Conservation (phyloP, 2,888 invertebrate species). For the Lithophane semibrunnea region DNA sequence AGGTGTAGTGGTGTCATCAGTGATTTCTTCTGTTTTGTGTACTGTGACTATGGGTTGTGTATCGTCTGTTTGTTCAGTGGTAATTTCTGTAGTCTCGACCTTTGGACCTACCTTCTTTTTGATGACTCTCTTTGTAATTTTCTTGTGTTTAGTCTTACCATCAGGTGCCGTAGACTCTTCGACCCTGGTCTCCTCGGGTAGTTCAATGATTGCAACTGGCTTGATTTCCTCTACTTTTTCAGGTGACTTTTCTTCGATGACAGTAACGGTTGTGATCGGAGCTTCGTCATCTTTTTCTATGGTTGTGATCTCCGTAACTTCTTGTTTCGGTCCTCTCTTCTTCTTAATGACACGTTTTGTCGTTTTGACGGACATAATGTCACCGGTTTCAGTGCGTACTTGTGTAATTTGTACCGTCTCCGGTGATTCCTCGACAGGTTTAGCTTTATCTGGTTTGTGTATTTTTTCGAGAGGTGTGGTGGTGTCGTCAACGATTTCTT, state of each 20-base stretch:
- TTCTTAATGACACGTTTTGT: background rate
- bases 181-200: background rate
- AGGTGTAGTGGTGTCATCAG: background rate
- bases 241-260: background rate
- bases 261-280: background rate
- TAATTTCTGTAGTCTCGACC: background rate
- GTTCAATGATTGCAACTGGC: background rate
- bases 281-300: background rate
- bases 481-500: background rate
- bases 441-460: background rate
- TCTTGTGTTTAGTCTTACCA: background rate
- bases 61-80: background rate
- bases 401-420: background rate
- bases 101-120: conserved; percentile 4
- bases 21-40: background rate
- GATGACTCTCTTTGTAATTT: accelerated
- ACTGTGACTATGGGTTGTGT: background rate
- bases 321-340: background rate
- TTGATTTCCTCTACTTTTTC: background rate
- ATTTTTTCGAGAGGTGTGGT: background rate
- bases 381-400: accelerated
- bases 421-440: background rate
- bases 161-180: background rate
- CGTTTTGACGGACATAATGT: background rate
- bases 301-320: background rate